Evolutionary conservation across 1,140 invertebrate genomes (phyloP).

Genomic region (Formica selysi): DNA sequence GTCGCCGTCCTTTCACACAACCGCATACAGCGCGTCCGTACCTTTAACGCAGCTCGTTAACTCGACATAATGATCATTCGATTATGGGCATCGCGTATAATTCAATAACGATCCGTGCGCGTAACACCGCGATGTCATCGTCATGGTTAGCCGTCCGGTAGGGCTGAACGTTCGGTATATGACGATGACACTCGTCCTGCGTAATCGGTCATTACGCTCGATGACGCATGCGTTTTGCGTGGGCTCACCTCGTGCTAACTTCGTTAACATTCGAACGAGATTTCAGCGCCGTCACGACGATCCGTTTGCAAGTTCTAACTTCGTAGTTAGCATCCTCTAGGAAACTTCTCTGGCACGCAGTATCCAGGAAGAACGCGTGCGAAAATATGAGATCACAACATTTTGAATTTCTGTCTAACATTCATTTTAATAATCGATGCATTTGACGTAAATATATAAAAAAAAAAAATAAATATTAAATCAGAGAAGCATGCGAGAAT

Average conservation of each 20-base stretch:
- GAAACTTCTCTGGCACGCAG: neutral
- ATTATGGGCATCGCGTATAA: slow-evolving; percentile 84
- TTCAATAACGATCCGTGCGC: slow-evolving; percentile 85
- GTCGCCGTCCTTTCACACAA: neutral
- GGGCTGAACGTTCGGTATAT: slow-evolving; percentile 33
- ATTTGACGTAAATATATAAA: neutral
- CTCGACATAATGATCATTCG: slow-evolving; percentile 85
- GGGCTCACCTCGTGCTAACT: slow-evolving; percentile 68
- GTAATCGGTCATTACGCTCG: slow-evolving; percentile 86
- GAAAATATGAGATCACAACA: neutral
- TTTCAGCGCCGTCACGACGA: slow-evolving; percentile 69
- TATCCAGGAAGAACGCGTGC: neutral
- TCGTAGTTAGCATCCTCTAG: neutral
- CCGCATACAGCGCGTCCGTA: slow-evolving; percentile 17
- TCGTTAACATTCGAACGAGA: slow-evolving; percentile 80
- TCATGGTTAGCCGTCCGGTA: slow-evolving; percentile 48
- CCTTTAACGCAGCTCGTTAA: slow-evolving; percentile 84
- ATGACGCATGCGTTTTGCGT: slow-evolving; percentile 85
- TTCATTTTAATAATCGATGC: neutral
- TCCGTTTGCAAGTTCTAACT: slow-evolving; percentile 3
- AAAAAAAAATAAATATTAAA: neutral
- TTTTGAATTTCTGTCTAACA: too few relatives aligned
- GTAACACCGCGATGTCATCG: slow-evolving; percentile 83
- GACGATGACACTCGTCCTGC: slow-evolving; percentile 79
- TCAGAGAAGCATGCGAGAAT: neutral